Conservation (phyloP, 2,113 vertebrate genomes). For the Paradisaea rubra region DNA sequence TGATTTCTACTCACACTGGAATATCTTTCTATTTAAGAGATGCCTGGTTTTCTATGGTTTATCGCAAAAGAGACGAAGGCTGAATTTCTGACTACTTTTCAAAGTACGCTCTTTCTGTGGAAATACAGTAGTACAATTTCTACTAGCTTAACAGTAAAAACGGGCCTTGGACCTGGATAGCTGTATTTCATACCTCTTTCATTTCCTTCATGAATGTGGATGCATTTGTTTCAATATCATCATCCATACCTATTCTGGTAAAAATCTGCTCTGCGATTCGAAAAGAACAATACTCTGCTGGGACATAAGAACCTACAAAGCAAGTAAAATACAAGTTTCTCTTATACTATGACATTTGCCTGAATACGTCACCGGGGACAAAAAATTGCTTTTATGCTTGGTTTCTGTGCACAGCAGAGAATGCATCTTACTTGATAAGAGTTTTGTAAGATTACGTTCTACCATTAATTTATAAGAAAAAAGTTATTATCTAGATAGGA, state of each 20-base stretch:
- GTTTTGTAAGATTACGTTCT: not conserved
- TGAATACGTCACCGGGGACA: not conserved
- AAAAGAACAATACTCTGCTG: constrained; percentile 90
- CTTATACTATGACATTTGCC: not conserved
- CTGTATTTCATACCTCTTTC: constrained; percentile 79
- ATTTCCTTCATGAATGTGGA: constrained; percentile 98
- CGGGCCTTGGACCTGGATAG: not conserved
- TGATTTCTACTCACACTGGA: not conserved
- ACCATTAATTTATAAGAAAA: not conserved
- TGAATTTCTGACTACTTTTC: not conserved
- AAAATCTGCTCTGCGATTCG: constrained; percentile 92
- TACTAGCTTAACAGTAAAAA: not conserved
- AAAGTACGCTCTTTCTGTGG: not conserved
- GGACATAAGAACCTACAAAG: constrained; percentile 87
- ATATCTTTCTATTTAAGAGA: not conserved
- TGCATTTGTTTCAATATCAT: constrained; percentile 95
- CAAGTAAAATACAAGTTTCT: not conserved
- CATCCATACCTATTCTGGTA: constrained; percentile 94
- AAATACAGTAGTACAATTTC: not conserved
- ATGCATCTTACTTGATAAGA: not conserved
- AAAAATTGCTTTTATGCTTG: not conserved
- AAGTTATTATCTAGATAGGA: not conserved
- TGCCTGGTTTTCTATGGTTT: not conserved
- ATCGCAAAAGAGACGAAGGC: not conserved
- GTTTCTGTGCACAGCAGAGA: not conserved